Evolutionary conservation across 2,113 vertebrate species (phyloP), one percentile per base, ranked within the genome.

Genomic region (Megaceryle torquata): DNA sequence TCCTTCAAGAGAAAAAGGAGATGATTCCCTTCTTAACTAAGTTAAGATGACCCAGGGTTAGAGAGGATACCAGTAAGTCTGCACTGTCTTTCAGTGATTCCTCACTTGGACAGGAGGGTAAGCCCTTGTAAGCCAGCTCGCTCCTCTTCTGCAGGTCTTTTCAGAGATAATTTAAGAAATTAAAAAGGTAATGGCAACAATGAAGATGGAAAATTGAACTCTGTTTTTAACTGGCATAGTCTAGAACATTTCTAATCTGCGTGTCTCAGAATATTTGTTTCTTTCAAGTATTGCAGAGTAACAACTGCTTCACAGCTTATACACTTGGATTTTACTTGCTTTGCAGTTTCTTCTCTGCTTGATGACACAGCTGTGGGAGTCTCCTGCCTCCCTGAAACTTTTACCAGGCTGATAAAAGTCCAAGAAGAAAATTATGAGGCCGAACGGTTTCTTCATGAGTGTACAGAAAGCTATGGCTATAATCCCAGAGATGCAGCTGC

Each of bases 361-460:
- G 98, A 98, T 26, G 85, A 95, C 74, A 91, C 97, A 91, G 31
- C 50, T 8, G 78, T 96, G 80, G 97, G 97, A 19, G 21, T 95
- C 93, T 72, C 97, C 94, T 54, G 97, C 93, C 98, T 99, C 67
- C 99, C 99, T 7, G 61, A 86, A 80, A 85, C 65, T 21, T 98
- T 99, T 93, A 98, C 98, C 64, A 96, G 86, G 59, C 89, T 98
- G 41, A 67, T 98, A 54, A 87, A 87, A 13, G 61, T 89, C 86
- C 95, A 75, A 51, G 97, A 96, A 82, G 96, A 76, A 31, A 15
- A 72, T 39, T 86, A 87, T 6, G 57, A 95, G 39, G 19, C 89
- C 15, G 95, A 96, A 10, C 43, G 28, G 19, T 98, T 99, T 46
- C 61, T 96, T 26, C 77, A 25, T 3, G 94, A 93, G 53, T 97